These are phyloP conservation scores for Pseudocheirus occidentalis DNA, from an alignment of 2,797 vertebrate genomes.

Conservation along the genomic window DNA sequence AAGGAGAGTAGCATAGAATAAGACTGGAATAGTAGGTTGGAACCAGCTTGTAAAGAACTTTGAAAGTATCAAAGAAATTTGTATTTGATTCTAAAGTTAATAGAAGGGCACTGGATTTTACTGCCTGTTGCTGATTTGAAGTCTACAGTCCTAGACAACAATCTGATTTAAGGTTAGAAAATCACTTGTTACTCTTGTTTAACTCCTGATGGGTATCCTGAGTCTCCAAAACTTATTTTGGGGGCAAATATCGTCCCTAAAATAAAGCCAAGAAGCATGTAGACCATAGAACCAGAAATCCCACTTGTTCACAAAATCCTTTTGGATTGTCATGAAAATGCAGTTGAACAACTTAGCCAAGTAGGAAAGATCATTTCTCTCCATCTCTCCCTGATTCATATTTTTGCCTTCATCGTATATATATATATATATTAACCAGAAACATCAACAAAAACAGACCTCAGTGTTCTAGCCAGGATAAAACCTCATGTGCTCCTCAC, in stretches of 20 bases:
- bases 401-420: neutral
- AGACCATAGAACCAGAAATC: neutral
- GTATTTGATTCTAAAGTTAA: neutral
- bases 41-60: neutral
- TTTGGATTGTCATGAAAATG: neutral
- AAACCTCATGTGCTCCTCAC: neutral
- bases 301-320: neutral
- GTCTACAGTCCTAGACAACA: neutral
- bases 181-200: neutral
- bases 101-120: neutral
- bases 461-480: neutral
- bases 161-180: neutral
- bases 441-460: neutral
- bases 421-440: neutral
- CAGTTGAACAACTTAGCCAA: neutral
- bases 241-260: neutral
- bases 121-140: neutral
- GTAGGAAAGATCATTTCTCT: neutral
- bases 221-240: neutral
- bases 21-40: neutral
- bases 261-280: neutral
- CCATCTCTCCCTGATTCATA: neutral
- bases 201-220: neutral
- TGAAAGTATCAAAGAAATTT: neutral
- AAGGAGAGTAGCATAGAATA: neutral